Evolutionary conservation across 2,888 invertebrate genomes (phyloP), one percentile per base, ranked within the genome.

Genomic region (Cistogaster globosa): DNA sequence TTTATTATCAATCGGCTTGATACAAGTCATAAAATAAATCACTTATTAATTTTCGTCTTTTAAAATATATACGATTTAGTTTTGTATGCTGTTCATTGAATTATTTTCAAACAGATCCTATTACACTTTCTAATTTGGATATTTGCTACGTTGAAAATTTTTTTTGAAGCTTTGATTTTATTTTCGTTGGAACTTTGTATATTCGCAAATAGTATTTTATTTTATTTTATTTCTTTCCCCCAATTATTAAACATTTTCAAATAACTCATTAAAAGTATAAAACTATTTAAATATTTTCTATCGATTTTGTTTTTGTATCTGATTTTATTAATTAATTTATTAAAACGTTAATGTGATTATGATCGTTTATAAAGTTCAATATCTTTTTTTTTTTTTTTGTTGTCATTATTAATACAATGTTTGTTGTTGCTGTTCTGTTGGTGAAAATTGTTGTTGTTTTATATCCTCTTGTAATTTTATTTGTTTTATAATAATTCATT

Each of bases 281-380:
- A 48, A 14, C 4, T 48, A 7, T 42, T 42, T 3, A 16, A 48
- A 48, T 48, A 6, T 6, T 22, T 8, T 57, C 16, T n/a, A 26
- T 57, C 71, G 18, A 11, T 32, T 38, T 67, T 62, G 32, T 55
- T 69, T 79, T 55, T 75, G 42, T 62, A 58, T 69, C 45, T 51
- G 60, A 76, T 63, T 26, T 83, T 72, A 68, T 62, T 77, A 68
- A 69, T 75, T 75, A 57, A 67, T 67, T 81, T 68, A 51, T 53
- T 69, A 53, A 62, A 60, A 69, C 26, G 38, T 78, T 81, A 69
- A 55, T 71, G 58, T 83, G 62, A 83, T 83, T 77, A 83, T 77
- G 82, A 76, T 77, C 38, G 14, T 26, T 48, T 58, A 58, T 72
- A 45, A 42, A 67, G 58, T 80, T 80, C 6, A 78, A 42, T 68